Evolutionary conservation across 2,888 invertebrate species (phyloP).

Genomic region (Leucoma salicis): DNA sequence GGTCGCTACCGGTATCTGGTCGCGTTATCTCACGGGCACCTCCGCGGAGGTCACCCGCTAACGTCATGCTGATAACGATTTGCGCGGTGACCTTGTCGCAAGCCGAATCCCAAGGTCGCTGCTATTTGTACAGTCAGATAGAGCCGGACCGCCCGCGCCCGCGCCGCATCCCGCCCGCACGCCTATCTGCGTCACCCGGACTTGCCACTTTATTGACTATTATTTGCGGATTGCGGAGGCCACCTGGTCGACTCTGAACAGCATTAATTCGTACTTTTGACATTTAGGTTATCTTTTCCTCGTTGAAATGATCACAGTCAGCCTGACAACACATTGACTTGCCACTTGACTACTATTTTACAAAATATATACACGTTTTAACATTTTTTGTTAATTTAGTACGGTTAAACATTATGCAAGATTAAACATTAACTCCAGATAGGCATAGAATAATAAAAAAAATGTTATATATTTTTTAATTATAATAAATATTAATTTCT

Average conservation of each 20-base stretch:
- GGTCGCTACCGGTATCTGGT: conserved; percentile 69
- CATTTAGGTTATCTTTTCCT: conserved; percentile 19
- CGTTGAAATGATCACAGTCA: conserved; percentile 10
- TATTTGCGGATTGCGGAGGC: conserved; percentile 65
- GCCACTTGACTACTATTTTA: no score
- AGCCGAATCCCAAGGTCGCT: conserved; percentile 79
- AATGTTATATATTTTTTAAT: no score
- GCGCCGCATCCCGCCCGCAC: conserved; percentile 39
- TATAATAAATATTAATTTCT: no score
- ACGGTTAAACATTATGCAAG: no score
- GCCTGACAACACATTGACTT: no score
- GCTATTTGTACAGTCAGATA: conserved; percentile 79
- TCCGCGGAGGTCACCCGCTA: conserved; percentile 75
- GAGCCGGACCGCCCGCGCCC: conserved; percentile 51
- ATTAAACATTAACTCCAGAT: no score
- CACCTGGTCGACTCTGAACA: conserved; percentile 47
- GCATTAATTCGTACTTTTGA: conserved; percentile 28
- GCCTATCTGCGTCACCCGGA: conserved; percentile 55
- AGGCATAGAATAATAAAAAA: no score
- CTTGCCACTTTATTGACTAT: conserved; percentile 64
- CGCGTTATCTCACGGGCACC: conserved; percentile 74
- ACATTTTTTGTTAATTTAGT: no score
- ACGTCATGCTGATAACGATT: conserved; percentile 81
- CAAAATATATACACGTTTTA: no score
- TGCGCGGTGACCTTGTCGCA: conserved; percentile 80